A percentile compares a stretch with the other conserved stretches of the same genome.
These are phyloP conservation scores for Paedocypris sp. DNA, from an alignment of 2,113 vertebrate genomes.

Conservation along the genomic window DNA sequence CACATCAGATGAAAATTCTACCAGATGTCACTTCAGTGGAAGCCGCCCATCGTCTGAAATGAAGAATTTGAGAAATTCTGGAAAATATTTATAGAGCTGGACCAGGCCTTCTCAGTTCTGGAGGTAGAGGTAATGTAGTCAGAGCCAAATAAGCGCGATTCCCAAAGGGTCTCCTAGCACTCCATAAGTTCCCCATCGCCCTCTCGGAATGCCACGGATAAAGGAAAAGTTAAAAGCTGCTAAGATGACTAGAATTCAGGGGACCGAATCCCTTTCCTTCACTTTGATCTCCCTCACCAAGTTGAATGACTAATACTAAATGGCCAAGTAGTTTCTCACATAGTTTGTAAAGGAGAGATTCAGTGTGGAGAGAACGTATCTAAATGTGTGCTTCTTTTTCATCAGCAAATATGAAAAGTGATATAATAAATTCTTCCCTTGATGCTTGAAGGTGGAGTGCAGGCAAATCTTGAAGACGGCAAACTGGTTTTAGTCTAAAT, in stretches of 20 bases:
- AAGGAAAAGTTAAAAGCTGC: conserved; percentile 11
- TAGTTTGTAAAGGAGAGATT: neutral
- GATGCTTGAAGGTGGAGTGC: neutral
- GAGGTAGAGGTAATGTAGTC: conserved; percentile 30
- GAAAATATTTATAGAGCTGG: conserved; percentile 58
- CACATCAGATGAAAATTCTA: conserved; percentile 50
- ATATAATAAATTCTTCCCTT: neutral
- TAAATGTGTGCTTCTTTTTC: neutral
- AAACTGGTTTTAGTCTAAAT: conserved; percentile 21
- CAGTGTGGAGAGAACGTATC: neutral
- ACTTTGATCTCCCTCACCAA: conserved; percentile 10
- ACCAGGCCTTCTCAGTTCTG: conserved; percentile 44
- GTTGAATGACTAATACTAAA: neutral
- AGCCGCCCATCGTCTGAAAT: conserved; percentile 37
- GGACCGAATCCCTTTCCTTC: neutral
- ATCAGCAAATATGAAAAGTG: conserved; percentile 8
- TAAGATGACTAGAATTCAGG: conserved; percentile 2
- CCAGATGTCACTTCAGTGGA: conserved; percentile 55
- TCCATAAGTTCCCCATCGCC: conserved; percentile 1
- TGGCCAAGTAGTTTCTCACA: neutral
- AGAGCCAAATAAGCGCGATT: conserved; percentile 4
- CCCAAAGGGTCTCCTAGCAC: conserved; percentile 16
- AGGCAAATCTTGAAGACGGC: neutral
- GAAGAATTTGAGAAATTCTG: conserved; percentile 58
- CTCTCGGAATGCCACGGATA: conserved; percentile 17